phyloP scores from a whole-genome alignment of 2,888 invertebrate genomes.

The Euclidia mi region DNA sequence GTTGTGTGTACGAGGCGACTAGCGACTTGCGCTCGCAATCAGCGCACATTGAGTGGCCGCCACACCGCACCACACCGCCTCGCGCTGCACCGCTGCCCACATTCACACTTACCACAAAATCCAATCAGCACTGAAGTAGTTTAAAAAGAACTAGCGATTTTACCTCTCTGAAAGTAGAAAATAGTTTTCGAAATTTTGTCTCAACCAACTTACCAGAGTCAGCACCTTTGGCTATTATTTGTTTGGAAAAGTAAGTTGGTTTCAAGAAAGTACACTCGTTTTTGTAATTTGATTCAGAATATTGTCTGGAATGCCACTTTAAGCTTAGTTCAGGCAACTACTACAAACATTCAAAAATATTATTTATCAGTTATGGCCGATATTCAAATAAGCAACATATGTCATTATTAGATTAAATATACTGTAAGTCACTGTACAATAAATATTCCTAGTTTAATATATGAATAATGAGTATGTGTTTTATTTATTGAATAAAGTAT shows the following conservation, averaged over 20 bases:
- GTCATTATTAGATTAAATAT: too few species aligned
- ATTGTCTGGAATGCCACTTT: too few species aligned
- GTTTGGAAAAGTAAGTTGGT: constrained; percentile 14
- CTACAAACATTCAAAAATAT: too few species aligned
- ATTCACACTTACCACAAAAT: constrained; percentile 54
- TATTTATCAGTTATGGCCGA: too few species aligned
- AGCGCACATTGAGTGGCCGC: constrained; percentile 61
- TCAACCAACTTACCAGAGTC: constrained; percentile 1
- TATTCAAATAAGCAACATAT: too few species aligned
- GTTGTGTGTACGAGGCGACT: constrained; percentile 50
- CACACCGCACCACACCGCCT: constrained; percentile 17
- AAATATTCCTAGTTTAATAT: too few species aligned
- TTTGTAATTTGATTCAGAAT: too few species aligned
- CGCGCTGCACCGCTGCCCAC: constrained; percentile 23
- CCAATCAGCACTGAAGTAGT: constrained; percentile 54
- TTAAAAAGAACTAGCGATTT: constrained; percentile 44
- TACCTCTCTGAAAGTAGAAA: constrained; percentile 31
- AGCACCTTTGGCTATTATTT: constrained; percentile 8
- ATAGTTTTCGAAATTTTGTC: constrained; percentile 20
- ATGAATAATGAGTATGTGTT: too few species aligned
- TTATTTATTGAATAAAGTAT: too few species aligned
- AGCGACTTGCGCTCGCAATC: constrained; percentile 59
- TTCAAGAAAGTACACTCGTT: too few species aligned
- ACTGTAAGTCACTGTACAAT: too few species aligned
- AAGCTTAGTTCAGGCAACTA: too few species aligned